Evolutionary conservation across 1,140 invertebrate genomes (phyloP).

Genomic region (Popillia japonica): DNA sequence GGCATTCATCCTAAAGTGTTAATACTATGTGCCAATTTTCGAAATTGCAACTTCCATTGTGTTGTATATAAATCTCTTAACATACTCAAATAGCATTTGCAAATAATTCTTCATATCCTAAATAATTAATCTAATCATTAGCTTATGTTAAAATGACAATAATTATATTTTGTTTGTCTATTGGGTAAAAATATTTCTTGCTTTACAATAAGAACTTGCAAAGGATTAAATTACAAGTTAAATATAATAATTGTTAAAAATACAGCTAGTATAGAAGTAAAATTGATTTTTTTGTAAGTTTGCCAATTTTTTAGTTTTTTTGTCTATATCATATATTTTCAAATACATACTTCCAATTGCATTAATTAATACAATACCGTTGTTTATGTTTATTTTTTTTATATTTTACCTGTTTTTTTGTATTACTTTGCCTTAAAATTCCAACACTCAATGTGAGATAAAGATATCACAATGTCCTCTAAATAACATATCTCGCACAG

Average conservation of each 20-base stretch:
- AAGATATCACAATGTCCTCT: constrained; percentile 36
- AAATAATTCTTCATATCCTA: constrained; percentile 28
- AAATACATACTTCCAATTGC: constrained; percentile 6
- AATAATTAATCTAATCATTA: constrained; percentile 21
- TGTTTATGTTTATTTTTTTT: constrained; percentile 17
- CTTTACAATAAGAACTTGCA: neutral
- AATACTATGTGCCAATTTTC: neutral
- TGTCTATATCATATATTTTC: constrained; percentile 4
- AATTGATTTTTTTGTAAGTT: constrained; percentile 24
- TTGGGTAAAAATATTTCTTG: neutral
- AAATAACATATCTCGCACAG: constrained; percentile 35
- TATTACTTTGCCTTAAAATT: constrained; percentile 27
- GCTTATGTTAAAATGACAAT: neutral
- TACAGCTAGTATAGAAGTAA: constrained; percentile 13
- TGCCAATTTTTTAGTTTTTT: constrained; percentile 31
- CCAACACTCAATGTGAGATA: constrained; percentile 29
- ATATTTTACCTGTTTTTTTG: constrained; percentile 15
- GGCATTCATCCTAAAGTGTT: neutral
- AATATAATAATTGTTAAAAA: constrained; percentile 26
- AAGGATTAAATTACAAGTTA: constrained; percentile 21
- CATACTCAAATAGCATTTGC: neutral
- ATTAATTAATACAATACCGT: neutral
- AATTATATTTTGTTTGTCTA: neutral
- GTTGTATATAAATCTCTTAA: neutral
- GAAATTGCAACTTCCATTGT: too few species aligned